Percentiles rank a stretch among this genome's conserved stretches.
Evolutionary conservation across 2,797 vertebrate genomes (phyloP).

Genomic region (Setipinna tenuifilis): DNA sequence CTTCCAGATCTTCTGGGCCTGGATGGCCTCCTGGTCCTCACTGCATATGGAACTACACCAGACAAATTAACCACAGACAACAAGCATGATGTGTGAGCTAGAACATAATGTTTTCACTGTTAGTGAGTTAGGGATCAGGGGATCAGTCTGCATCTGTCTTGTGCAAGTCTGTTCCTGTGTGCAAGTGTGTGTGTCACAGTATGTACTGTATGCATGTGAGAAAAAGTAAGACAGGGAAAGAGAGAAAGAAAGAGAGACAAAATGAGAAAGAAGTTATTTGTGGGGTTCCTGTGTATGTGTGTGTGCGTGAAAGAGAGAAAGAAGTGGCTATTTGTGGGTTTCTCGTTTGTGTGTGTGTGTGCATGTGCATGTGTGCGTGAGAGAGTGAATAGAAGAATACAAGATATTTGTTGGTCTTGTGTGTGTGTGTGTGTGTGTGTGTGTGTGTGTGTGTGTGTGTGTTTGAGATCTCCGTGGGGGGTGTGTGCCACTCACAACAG

Average conservation of each 20-base stretch:
- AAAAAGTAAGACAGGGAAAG: background rate
- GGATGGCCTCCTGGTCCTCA: conserved; percentile 95
- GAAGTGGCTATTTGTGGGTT: no score
- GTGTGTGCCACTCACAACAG: conserved; percentile 87
- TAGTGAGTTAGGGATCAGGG: background rate
- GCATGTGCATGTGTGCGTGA: background rate
- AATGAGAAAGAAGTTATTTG: background rate
- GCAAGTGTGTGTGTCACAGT: no score
- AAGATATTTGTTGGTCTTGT: background rate
- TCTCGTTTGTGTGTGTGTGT: background rate
- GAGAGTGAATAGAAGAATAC: background rate
- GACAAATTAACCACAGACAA: conserved; percentile 13
- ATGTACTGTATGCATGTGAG: no score
- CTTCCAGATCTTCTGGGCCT: conserved; percentile 99
- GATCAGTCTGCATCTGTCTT: background rate
- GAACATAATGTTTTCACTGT: background rate
- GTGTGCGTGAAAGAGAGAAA: no score
- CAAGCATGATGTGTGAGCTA: background rate
- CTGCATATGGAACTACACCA: conserved; percentile 88
- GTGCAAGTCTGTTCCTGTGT: background rate
- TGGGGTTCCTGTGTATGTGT: background rate
- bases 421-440: conserved; percentile 25
- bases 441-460: conserved; percentile 26
- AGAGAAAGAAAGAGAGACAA: conserved; percentile 2
- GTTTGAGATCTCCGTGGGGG: background rate